phyloP scores from a whole-genome alignment of 2,113 vertebrate species.

The Actenoides lindsayi region DNA sequence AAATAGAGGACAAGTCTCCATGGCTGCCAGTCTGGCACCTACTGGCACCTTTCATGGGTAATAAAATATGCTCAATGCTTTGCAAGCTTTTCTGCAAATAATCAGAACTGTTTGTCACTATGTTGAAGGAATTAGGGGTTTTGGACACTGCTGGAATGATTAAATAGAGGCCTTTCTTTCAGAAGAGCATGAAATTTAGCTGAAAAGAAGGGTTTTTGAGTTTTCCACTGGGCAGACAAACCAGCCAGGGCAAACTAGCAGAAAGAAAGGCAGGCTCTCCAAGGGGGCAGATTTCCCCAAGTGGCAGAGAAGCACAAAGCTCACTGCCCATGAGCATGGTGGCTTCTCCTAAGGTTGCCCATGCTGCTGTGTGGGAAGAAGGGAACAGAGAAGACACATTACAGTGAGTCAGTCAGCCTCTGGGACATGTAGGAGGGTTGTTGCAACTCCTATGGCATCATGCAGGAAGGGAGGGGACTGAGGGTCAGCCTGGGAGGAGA shows the following conservation, averaged over 20 bases:
- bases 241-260: neutral
- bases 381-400: neutral
- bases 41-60: conserved; percentile 25
- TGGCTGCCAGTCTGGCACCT: conserved; percentile 34
- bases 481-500: neutral
- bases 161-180: conserved; percentile 34
- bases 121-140: conserved; percentile 13
- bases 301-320: neutral
- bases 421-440: neutral
- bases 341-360: neutral
- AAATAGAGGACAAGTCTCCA: conserved; percentile 36
- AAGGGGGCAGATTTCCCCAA: neutral
- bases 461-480: neutral
- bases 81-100: conserved; percentile 60
- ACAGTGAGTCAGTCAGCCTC: neutral
- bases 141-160: conserved; percentile 5
- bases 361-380: neutral
- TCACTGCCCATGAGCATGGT: neutral
- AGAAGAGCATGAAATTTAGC: conserved; percentile 34
- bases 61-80: conserved; percentile 9
- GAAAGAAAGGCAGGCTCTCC: neutral
- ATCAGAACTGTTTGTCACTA: conserved; percentile 51
- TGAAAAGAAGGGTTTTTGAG: conserved; percentile 12
- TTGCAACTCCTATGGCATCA: accelerated
- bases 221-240: neutral